These are phyloP conservation scores for Chaitophorus viminalis DNA, from an alignment of 2,888 invertebrate species.

Conservation along the genomic window DNA sequence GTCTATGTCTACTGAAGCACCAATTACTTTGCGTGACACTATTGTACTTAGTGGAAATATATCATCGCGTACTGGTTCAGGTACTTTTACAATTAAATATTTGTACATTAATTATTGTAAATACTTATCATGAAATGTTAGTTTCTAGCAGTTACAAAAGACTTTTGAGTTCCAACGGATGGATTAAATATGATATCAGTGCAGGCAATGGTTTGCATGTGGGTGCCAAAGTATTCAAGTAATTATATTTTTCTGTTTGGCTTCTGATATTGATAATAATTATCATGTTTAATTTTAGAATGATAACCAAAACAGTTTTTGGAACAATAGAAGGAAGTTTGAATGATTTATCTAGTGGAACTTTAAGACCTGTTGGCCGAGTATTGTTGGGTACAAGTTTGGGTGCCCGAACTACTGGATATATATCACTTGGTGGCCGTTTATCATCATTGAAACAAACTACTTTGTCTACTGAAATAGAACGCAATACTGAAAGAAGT, in stretches of 20 bases:
- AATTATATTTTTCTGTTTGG: conserved; percentile 13
- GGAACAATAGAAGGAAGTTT: conserved; percentile 70
- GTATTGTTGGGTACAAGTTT: conserved; percentile 57
- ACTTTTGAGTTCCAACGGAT: conserved; percentile 83
- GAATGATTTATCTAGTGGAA: conserved; percentile 44
- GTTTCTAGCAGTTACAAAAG: conserved; percentile 75
- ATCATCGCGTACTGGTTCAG: conserved; percentile 88
- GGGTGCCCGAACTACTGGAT: conserved; percentile 47
- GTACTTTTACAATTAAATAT: conserved; percentile 67
- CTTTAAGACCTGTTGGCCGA: conserved; percentile 45
- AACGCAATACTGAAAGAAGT: conserved; percentile 59
- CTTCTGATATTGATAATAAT: background rate
- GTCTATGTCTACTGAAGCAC: conserved; percentile 92
- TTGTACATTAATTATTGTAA: background rate
- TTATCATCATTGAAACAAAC: conserved; percentile 56
- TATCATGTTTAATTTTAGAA: conserved; percentile 72
- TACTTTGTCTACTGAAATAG: conserved; percentile 55
- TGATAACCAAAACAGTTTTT: conserved; percentile 79
- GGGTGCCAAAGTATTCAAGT: conserved; percentile 73
- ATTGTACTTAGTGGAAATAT: conserved; percentile 84
- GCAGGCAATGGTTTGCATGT: conserved; percentile 86
- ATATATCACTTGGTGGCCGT: conserved; percentile 55
- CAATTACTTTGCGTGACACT: conserved; percentile 86
- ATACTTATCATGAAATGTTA: conserved; percentile 69
- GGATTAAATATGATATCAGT: conserved; percentile 87